These are phyloP conservation scores for Cataglyphis altisquamis DNA, from an alignment of 2,888 invertebrate species.

Conservation along the genomic window DNA sequence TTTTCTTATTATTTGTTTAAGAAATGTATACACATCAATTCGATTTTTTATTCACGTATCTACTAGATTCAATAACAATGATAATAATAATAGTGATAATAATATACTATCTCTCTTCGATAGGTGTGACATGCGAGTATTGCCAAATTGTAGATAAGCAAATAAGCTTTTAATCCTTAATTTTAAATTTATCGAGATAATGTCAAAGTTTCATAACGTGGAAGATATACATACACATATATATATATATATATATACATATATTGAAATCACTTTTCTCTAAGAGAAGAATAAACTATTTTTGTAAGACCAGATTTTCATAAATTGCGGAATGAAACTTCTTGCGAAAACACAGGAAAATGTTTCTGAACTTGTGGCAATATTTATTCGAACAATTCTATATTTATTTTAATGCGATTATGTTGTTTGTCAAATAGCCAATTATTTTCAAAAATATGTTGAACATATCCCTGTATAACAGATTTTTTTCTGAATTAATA, in stretches of 20 bases:
- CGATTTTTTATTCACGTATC: constrained; percentile 12
- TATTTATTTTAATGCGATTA: constrained; percentile 11
- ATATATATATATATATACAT: constrained; percentile 27
- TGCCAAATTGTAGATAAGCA: constrained; percentile 42
- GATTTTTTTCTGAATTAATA: constrained; percentile 28
- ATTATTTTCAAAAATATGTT: constrained; percentile 4
- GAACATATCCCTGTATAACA: constrained; percentile 13
- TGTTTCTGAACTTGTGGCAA: constrained; percentile 47
- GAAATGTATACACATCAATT: not conserved
- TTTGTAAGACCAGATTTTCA: constrained; percentile 44
- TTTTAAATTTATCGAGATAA: constrained; percentile 27
- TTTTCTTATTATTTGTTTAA: constrained; percentile 24
- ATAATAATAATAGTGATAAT: constrained; percentile 1
- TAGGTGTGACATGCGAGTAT: constrained; percentile 6
- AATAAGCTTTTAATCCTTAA: constrained; percentile 4
- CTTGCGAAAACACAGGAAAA: constrained; percentile 27
- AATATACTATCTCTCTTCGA: constrained; percentile 22
- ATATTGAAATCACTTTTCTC: constrained; percentile 11
- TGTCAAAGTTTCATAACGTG: constrained; percentile 28
- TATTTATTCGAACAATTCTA: constrained; percentile 40
- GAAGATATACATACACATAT: constrained; percentile 30
- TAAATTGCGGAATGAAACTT: constrained; percentile 19
- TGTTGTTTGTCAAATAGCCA: not conserved
- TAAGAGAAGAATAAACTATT: constrained; percentile 42
- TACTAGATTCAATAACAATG: constrained; percentile 10